phyloP scores from a whole-genome alignment of 2,113 vertebrate species.

The Arvicanthis niloticus region DNA sequence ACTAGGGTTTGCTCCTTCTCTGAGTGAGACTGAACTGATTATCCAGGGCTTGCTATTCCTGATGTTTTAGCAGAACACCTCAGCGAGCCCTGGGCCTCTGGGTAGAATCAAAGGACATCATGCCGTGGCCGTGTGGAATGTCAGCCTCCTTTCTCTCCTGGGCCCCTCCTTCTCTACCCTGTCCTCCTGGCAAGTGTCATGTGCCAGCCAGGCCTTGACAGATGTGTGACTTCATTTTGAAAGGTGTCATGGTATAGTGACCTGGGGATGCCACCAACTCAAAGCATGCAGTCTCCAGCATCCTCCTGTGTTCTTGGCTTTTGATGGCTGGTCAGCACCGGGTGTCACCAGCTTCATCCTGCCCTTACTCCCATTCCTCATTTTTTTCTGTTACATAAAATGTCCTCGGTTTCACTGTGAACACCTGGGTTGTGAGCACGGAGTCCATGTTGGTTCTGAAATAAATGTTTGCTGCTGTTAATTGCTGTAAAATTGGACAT shows the following conservation, averaged over 20 bases:
- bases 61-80: no score
- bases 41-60: fast-evolving
- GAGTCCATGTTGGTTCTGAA: neutral
- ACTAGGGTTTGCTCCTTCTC: neutral
- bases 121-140: fast-evolving
- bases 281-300: neutral
- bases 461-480: fast-evolving
- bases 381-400: fast-evolving
- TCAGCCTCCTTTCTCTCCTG: neutral
- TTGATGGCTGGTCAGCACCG: neutral
- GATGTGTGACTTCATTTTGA: fast-evolving
- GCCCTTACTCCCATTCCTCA: fast-evolving
- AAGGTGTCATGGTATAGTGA: neutral
- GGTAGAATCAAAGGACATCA: fast-evolving
- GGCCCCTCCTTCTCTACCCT: fast-evolving
- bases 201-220: neutral
- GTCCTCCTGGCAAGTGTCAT: fast-evolving
- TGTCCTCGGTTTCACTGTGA: fast-evolving
- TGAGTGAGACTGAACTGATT: neutral
- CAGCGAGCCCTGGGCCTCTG: fast-evolving
- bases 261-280: neutral
- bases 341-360: neutral
- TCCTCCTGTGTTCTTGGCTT: fast-evolving
- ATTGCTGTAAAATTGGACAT: neutral
- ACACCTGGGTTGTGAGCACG: fast-evolving